phyloP scores from a whole-genome alignment of 2,888 invertebrate species.

The Cepaea hortensis region DNA sequence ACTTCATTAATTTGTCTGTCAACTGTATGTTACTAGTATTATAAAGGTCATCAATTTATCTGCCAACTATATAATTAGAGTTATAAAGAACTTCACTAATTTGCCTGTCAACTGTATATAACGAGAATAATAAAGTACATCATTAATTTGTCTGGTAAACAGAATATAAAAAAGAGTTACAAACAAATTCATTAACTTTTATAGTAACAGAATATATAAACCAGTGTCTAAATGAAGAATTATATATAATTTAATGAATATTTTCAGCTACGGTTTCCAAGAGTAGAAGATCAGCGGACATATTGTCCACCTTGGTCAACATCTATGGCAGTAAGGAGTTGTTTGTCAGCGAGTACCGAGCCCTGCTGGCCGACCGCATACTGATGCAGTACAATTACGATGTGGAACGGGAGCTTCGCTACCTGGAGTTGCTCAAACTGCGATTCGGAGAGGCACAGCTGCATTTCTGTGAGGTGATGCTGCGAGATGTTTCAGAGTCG shows the following conservation, averaged over 20 bases:
- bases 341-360: slow-evolving; percentile 98
- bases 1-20: no score
- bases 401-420: slow-evolving; percentile 81
- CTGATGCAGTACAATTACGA: slow-evolving; percentile 85
- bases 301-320: slow-evolving; percentile 97
- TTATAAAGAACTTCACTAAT: no score
- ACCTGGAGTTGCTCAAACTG: slow-evolving; percentile 93
- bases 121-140: no score
- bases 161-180: no score
- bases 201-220: no score
- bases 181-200: no score
- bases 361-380: slow-evolving; percentile 88
- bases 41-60: no score
- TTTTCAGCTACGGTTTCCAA: slow-evolving; percentile 80
- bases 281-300: slow-evolving; percentile 85
- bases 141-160: no score
- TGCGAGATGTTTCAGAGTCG: slow-evolving; percentile 97
- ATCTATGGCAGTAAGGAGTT: slow-evolving; percentile 98
- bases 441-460: slow-evolving; percentile 95
- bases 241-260: not conserved
- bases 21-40: no score
- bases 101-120: no score
- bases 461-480: slow-evolving; percentile 98
- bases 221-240: not conserved
- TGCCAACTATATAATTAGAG: no score